These are phyloP conservation scores for Acromyrmex heyeri DNA, from an alignment of 1,140 invertebrate genomes.

Conservation along the genomic window DNA sequence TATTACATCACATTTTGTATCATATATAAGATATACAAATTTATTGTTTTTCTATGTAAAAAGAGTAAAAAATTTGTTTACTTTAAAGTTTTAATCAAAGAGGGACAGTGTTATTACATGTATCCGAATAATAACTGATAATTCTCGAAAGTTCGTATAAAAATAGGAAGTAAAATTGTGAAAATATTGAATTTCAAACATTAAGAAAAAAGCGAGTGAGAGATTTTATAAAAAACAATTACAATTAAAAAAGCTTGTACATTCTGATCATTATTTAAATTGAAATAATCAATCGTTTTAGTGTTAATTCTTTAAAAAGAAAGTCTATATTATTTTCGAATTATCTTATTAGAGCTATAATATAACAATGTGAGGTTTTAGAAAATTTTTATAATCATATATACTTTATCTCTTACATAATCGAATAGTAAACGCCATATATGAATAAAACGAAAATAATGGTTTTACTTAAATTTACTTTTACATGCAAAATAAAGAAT, in stretches of 20 bases:
- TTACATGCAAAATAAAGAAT: neutral
- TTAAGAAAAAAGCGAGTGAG: neutral
- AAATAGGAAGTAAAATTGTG: neutral
- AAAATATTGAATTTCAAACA: neutral
- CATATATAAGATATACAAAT: neutral
- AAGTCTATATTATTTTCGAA: neutral
- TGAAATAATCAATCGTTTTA: neutral
- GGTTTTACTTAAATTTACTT: neutral
- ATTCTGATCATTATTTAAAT: neutral
- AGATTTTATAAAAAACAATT: conserved; percentile 8
- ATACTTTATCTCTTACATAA: neutral
- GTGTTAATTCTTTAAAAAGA: neutral
- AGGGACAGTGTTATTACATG: neutral
- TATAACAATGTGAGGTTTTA: neutral
- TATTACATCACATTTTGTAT: neutral
- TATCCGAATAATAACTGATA: neutral
- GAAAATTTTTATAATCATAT: neutral
- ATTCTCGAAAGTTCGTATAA: neutral
- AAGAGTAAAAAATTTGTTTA: neutral
- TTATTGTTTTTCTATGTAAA: neutral
- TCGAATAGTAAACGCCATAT: neutral
- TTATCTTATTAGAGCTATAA: neutral
- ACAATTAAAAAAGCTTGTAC: neutral
- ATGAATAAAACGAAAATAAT: neutral
- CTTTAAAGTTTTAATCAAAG: neutral